Conservation (phyloP, 2,888 invertebrate species). For the Agrotis segetum region DNA sequence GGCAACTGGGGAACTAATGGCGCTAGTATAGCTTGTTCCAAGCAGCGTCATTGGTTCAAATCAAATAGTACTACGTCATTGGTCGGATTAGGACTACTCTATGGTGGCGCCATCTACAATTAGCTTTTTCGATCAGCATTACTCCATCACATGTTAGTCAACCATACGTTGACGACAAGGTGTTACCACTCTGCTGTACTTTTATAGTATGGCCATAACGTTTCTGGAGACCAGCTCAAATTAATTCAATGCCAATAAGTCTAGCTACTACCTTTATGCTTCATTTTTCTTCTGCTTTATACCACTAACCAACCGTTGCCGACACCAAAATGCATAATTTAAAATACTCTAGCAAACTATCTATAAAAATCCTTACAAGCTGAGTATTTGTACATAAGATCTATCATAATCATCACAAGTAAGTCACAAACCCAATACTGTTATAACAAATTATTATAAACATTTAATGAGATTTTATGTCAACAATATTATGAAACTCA, state of each 20-base stretch:
- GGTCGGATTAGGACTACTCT: no score
- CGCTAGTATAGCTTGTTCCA: no score
- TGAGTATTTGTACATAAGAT: slow-evolving; percentile 43
- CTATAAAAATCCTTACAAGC: slow-evolving; percentile 36
- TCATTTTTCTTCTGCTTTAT: background rate
- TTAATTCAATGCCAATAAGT: no score
- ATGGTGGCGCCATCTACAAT: no score
- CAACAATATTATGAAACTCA: slow-evolving; percentile 51
- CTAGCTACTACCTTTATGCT: no score
- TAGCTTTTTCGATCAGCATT: no score
- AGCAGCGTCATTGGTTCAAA: no score
- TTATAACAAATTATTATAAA: slow-evolving; percentile 53
- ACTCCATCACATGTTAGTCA: background rate
- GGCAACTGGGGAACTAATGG: no score
- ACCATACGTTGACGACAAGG: background rate
- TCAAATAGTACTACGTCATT: no score
- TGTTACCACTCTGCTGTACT: no score
- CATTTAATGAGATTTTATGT: slow-evolving; percentile 54
- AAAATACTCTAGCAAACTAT: slow-evolving; percentile 51
- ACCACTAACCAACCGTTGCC: background rate
- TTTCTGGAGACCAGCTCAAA: no score
- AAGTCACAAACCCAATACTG: slow-evolving; percentile 67
- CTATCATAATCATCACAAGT: slow-evolving; percentile 50
- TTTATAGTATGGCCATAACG: no score
- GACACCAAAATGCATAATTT: slow-evolving; percentile 5